phyloP scores from a whole-genome alignment of 2,888 invertebrate species.

The Polyommatus iphigenia region DNA sequence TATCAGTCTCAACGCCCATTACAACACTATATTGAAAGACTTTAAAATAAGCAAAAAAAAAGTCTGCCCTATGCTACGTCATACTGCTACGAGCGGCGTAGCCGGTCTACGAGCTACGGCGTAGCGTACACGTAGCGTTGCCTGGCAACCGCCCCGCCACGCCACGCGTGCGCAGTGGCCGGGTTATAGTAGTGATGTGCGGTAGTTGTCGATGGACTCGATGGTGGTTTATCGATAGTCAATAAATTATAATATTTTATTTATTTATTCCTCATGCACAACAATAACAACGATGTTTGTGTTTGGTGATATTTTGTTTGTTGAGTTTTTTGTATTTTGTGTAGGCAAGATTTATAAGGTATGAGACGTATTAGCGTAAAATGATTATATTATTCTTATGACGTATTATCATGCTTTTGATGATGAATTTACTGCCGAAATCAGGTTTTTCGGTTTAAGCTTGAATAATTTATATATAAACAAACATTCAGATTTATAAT shows the following conservation, averaged over 20 bases:
- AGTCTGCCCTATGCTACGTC: not conserved
- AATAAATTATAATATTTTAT: not conserved
- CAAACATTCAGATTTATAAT: no score
- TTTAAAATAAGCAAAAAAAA: not conserved
- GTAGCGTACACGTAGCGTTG: constrained; percentile 39
- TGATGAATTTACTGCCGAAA: no score
- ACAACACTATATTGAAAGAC: no score
- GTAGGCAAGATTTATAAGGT: not conserved
- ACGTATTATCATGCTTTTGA: no score
- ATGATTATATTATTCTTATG: no score
- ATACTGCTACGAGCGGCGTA: not conserved
- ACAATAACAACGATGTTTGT: no score
- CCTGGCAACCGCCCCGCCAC: constrained; percentile 43
- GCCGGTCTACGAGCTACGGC: constrained; percentile 25
- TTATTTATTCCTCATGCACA: no score
- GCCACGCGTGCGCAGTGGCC: constrained; percentile 37
- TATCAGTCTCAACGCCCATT: no score
- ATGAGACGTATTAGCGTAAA: no score
- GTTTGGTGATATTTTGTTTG: not conserved
- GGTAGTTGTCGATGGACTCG: constrained; percentile 27
- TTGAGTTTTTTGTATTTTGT: not conserved
- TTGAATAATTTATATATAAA: no score
- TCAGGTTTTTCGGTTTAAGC: no score
- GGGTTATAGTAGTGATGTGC: constrained; percentile 43
- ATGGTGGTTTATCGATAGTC: constrained; percentile 5